Conservation (phyloP, 2,113 vertebrate genomes). For the Myotis lucifugus region DNA sequence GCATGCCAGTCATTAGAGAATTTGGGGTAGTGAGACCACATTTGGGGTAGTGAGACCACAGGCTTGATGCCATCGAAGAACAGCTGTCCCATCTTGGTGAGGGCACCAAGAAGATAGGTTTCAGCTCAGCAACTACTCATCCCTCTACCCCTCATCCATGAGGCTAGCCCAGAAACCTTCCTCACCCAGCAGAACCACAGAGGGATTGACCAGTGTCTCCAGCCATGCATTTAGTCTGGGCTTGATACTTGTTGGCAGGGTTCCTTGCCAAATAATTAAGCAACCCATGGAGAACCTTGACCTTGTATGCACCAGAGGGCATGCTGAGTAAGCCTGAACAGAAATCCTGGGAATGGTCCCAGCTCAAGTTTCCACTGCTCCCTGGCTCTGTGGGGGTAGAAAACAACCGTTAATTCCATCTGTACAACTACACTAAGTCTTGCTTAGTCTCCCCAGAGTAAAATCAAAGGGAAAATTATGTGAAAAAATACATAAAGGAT, state of each 20-base stretch:
- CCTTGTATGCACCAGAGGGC: background rate
- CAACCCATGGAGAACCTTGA: conserved; percentile 6
- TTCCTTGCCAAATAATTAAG: background rate
- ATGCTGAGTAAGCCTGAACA: background rate
- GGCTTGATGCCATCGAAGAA: background rate
- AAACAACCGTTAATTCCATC: background rate
- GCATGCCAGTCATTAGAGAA: background rate
- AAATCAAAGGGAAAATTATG: background rate
- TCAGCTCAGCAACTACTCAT: background rate
- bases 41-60: background rate
- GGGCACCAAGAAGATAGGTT: background rate
- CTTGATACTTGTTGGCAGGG: conserved; percentile 37
- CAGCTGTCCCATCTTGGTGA: background rate
- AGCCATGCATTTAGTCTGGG: background rate
- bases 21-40: background rate
- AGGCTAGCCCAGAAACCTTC: background rate
- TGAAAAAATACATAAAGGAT: background rate
- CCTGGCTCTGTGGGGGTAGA: background rate
- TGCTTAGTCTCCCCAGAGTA: background rate
- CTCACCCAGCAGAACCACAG: background rate
- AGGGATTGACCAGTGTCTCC: background rate
- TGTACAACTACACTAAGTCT: background rate
- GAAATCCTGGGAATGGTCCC: background rate
- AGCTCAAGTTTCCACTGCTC: background rate
- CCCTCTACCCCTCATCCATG: background rate